Evolutionary conservation across 2,888 invertebrate species (phyloP).

Genomic region (Ametastegia equiseti): DNA sequence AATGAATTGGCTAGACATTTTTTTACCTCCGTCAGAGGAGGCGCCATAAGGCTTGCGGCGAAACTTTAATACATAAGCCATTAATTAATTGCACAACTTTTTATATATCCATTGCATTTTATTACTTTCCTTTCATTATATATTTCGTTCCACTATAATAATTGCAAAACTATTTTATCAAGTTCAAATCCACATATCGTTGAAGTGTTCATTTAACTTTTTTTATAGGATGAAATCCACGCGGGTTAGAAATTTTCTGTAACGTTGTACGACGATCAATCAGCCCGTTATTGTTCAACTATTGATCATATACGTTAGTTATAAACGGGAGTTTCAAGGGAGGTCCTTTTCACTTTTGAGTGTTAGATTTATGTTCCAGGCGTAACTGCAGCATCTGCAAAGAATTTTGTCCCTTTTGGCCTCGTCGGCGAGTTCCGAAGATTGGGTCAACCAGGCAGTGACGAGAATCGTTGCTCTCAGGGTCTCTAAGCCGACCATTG

Average conservation of each 20-base stretch:
- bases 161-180: too few relatives aligned
- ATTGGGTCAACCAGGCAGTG: slow-evolving; percentile 67
- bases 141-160: too few relatives aligned
- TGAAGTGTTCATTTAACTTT: background rate
- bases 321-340: slow-evolving; percentile 54
- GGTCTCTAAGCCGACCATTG: slow-evolving; percentile 50
- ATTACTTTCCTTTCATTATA: background rate
- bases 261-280: background rate
- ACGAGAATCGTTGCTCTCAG: slow-evolving; percentile 31
- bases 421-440: slow-evolving; percentile 60
- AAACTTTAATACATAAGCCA: slow-evolving; percentile 42
- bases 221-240: background rate
- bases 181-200: background rate
- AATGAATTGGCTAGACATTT: slow-evolving; percentile 52
- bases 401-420: slow-evolving; percentile 59
- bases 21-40: slow-evolving; percentile 40
- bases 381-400: slow-evolving; percentile 68
- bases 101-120: background rate
- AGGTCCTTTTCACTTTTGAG: slow-evolving; percentile 54
- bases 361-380: slow-evolving; percentile 66
- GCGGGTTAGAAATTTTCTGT: background rate
- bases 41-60: slow-evolving; percentile 51
- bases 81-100: background rate
- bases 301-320: slow-evolving; percentile 19
- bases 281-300: slow-evolving; percentile 3